A percentile compares a stretch with the other conserved stretches of the same genome.
These are phyloP conservation scores for Ruditapes philippinarum DNA, from an alignment of 1,140 invertebrate species.

Conservation along the genomic window DNA sequence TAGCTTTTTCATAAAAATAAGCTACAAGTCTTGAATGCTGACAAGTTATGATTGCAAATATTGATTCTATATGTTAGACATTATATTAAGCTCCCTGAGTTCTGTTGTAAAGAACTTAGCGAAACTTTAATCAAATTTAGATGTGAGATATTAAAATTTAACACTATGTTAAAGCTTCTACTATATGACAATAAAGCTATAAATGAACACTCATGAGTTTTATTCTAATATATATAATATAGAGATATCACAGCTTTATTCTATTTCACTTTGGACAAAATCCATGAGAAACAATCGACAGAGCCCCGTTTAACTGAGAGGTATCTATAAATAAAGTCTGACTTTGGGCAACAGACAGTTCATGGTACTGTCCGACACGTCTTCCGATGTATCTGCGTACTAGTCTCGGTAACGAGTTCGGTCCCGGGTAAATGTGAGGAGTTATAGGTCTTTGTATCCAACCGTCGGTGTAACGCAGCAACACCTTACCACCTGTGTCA, in stretches of 20 bases:
- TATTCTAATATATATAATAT: background rate
- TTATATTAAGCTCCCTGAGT: too few relatives aligned
- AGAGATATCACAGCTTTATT: slow-evolving; percentile 6
- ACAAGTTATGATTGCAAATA: too few relatives aligned
- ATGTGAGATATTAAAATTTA: too few relatives aligned
- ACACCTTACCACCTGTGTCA: slow-evolving; percentile 51
- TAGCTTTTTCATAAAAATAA: too few relatives aligned
- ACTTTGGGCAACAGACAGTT: slow-evolving; percentile 60
- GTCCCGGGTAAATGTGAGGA: slow-evolving; percentile 43
- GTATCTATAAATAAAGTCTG: slow-evolving; percentile 74
- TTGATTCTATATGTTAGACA: too few relatives aligned
- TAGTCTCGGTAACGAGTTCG: slow-evolving; percentile 69
- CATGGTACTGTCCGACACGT: slow-evolving; percentile 72
- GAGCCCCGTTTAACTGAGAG: slow-evolving; percentile 71
- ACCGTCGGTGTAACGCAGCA: slow-evolving; percentile 73
- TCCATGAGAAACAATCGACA: slow-evolving; percentile 74
- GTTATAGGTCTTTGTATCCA: slow-evolving; percentile 73
- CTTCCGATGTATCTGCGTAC: slow-evolving; percentile 74
- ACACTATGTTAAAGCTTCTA: background rate
- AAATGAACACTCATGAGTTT: background rate
- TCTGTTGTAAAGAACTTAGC: too few relatives aligned
- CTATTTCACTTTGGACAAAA: slow-evolving; percentile 46
- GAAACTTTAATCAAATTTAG: too few relatives aligned
- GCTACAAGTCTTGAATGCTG: too few relatives aligned
- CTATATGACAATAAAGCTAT: background rate